phyloP scores from a whole-genome alignment of 2,113 vertebrate species.

The Marcusenius ussheri region DNA sequence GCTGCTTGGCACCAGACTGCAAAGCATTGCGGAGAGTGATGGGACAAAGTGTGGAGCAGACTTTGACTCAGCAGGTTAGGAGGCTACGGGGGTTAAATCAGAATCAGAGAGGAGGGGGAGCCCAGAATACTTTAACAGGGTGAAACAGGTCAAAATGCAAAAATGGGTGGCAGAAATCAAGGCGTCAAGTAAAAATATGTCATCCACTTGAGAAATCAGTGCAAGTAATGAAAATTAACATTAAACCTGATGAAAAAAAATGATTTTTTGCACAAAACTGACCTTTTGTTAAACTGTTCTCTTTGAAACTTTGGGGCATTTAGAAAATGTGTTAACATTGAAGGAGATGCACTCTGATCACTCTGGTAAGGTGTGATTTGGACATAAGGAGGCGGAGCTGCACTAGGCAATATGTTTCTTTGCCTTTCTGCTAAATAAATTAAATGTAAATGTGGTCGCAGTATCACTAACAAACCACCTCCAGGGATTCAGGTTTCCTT shows the following conservation, averaged over 20 bases:
- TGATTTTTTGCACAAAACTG: neutral
- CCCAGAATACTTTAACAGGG: neutral
- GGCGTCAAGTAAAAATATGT: neutral
- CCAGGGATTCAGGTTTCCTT: too few species aligned
- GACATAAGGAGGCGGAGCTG: too few species aligned
- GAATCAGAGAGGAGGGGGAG: neutral
- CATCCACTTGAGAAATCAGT: neutral
- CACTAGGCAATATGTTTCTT: too few species aligned
- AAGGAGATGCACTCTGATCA: neutral
- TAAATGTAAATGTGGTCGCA: too few species aligned
- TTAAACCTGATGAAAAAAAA: neutral
- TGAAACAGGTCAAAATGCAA: neutral
- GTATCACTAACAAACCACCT: too few species aligned
- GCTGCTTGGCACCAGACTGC: neutral
- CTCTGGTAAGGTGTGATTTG: too few species aligned
- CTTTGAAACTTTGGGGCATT: neutral
- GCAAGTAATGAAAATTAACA: neutral
- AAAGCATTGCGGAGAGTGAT: neutral
- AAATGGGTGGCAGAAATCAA: neutral
- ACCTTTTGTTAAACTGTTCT: neutral
- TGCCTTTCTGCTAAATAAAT: too few species aligned
- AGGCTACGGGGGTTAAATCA: neutral
- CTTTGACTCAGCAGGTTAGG: neutral
- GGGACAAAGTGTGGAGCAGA: neutral
- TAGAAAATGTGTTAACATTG: neutral